Evolutionary conservation across 2,113 vertebrate species (phyloP), one percentile per base, ranked within the genome.

Genomic region (Rhagologus leucostigma): DNA sequence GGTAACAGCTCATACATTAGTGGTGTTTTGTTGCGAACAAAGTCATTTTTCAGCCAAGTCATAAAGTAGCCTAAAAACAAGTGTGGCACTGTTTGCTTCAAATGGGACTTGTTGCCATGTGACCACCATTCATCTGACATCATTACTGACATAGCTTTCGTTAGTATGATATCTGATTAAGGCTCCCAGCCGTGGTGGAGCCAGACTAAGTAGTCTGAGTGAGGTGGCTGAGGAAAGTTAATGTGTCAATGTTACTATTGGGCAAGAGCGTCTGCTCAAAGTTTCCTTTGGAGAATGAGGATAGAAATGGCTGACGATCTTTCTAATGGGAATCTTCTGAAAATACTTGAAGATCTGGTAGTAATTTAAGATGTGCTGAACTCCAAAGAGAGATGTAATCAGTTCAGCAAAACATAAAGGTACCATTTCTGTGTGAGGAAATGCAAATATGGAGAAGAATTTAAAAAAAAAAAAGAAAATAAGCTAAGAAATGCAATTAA

Each of bases 31-130:
- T 87, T 94, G 95, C 90, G 95, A 98, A 97, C 96, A 97, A 97
- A 98, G 97, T 97, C 67, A 98, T 98, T 98, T 98, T 98, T 97
- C 97, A 98, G 88, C 55, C 92, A 59, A 97, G 96, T 95, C 96
- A 98, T 98, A 98, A 98, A 98, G 92, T 65, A 96, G 90, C 83
- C 84, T 91, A 91, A 97, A 98, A 97, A 98, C 98, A 98, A 98
- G 92, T 27, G 90, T 97, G 97, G 95, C 97, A 98, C 97, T 98
- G 97, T 98, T 98, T 96, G 92, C 94, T 91, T 94, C 95, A 93
- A 97, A 97, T 97, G 96, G 96, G 95, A 59, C 96, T 74, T 74
- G 96, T 79, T 97, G 96, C 91, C 93, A 84, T 78, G 97, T 96
- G 96, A 95, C 97, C 78, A 95, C 97, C 35, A 85, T 97, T 94